A percentile compares a stretch with the other conserved stretches of the same genome.
phyloP scores from a whole-genome alignment of 2,888 invertebrate genomes.

The Tiliacea citrago region DNA sequence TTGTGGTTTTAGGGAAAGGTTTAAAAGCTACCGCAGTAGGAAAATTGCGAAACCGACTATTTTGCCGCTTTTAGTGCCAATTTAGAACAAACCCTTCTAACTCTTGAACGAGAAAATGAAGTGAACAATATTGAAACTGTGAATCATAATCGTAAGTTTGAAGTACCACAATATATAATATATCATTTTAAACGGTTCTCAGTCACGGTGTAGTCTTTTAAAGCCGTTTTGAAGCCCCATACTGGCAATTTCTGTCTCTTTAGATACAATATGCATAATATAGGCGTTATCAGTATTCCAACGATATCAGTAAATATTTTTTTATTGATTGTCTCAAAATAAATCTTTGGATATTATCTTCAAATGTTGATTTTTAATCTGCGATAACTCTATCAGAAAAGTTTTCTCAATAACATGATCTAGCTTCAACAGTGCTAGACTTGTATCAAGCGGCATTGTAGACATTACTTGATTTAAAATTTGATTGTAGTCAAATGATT shows the following conservation, averaged over 20 bases:
- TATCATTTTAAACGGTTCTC: conserved; percentile 11
- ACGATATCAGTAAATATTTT: neutral
- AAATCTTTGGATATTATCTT: neutral
- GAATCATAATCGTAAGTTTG: conserved; percentile 23
- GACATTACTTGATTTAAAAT: conserved; percentile 37
- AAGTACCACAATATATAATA: neutral
- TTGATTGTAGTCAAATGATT: conserved; percentile 38
- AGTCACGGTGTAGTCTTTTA: conserved; percentile 17
- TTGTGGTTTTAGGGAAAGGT: conserved; percentile 36
- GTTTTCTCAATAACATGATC: neutral
- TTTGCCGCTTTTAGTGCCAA: conserved; percentile 16
- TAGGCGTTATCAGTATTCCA: neutral
- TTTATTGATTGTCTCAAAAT: neutral
- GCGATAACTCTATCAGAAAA: neutral
- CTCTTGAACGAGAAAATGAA: conserved; percentile 14
- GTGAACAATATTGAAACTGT: conserved; percentile 23
- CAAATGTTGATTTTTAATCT: neutral
- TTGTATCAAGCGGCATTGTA: conserved; percentile 24
- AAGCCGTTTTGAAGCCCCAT: neutral
- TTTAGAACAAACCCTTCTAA: conserved; percentile 17
- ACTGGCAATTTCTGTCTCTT: neutral
- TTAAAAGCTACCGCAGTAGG: conserved; percentile 14
- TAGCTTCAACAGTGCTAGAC: conserved; percentile 5
- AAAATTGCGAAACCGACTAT: conserved; percentile 29
- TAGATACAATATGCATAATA: neutral